A percentile compares a stretch with the other conserved stretches of the same genome.
Evolutionary conservation across 2,797 vertebrate species (phyloP).

Genomic region (Crotalus adamanteus): DNA sequence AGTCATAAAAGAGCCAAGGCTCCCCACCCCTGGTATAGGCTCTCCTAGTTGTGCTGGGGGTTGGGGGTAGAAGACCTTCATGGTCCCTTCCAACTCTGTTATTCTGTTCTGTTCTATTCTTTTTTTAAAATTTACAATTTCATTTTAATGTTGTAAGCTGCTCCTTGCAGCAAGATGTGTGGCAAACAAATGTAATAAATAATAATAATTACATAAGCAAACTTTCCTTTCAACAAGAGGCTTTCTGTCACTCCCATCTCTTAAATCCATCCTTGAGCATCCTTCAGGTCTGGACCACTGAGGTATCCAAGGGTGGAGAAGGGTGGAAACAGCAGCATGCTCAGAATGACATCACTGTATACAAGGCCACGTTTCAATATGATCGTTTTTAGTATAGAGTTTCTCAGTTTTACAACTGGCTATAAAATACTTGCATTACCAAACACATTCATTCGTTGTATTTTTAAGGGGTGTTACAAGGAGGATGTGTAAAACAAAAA

Average conservation of each 20-base stretch:
- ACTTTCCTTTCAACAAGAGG: neutral
- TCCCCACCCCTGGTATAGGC: too few relatives aligned
- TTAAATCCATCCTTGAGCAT: neutral
- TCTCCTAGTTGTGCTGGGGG: too few relatives aligned
- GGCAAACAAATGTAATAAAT: too few relatives aligned
- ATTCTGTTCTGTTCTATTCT: too few relatives aligned
- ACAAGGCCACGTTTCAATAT: neutral
- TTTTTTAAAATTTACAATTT: too few relatives aligned
- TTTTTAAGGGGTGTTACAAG: neutral
- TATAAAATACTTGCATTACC: neutral
- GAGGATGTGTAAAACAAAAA: neutral
- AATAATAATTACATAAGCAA: neutral
- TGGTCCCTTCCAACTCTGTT: too few relatives aligned
- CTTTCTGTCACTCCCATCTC: neutral
- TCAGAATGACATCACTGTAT: neutral
- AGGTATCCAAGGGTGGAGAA: neutral
- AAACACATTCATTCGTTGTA: neutral
- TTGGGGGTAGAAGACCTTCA: too few relatives aligned
- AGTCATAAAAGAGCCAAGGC: too few relatives aligned
- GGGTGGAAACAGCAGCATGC: neutral
- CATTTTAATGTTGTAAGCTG: too few relatives aligned
- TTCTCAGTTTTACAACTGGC: neutral
- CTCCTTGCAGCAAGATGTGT: too few relatives aligned
- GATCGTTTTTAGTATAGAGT: neutral
- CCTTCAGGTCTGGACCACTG: neutral